A percentile compares a stretch with the other conserved stretches of the same genome.
These are phyloP conservation scores for Anser brachyrhynchus DNA, from an alignment of 2,113 vertebrate genomes.

Conservation along the genomic window DNA sequence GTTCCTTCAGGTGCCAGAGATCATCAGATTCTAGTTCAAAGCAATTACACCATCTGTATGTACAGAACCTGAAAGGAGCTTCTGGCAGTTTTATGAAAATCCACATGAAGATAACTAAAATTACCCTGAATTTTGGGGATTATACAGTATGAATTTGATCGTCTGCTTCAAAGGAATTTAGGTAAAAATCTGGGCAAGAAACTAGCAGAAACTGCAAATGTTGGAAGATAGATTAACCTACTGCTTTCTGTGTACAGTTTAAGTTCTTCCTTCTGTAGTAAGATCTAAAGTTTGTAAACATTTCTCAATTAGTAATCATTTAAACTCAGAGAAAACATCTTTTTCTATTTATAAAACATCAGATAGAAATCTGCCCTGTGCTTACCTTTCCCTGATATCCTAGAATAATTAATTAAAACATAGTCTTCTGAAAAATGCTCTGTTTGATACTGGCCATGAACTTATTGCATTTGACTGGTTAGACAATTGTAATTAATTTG, in stretches of 20 bases:
- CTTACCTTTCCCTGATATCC: background rate
- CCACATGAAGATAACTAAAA: background rate
- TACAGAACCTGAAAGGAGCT: background rate
- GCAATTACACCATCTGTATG: background rate
- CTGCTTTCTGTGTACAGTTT: background rate
- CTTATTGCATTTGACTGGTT: background rate
- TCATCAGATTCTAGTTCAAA: background rate
- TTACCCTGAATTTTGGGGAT: background rate
- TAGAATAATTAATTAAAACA: background rate
- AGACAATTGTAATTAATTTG: background rate
- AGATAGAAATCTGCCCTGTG: background rate
- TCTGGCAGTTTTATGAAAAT: background rate
- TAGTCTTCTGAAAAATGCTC: background rate
- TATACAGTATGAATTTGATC: background rate
- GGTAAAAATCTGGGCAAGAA: background rate
- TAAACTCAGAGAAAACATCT: background rate
- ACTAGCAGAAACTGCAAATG: background rate
- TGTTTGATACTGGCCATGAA: background rate
- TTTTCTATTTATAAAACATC: background rate
- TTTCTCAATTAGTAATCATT: background rate
- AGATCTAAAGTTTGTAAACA: background rate
- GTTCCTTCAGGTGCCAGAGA: background rate
- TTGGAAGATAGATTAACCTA: background rate
- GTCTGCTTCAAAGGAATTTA: background rate
- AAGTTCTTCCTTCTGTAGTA: background rate